phyloP scores from a whole-genome alignment of 2,797 vertebrate genomes.

The Adelosebastes latens region DNA sequence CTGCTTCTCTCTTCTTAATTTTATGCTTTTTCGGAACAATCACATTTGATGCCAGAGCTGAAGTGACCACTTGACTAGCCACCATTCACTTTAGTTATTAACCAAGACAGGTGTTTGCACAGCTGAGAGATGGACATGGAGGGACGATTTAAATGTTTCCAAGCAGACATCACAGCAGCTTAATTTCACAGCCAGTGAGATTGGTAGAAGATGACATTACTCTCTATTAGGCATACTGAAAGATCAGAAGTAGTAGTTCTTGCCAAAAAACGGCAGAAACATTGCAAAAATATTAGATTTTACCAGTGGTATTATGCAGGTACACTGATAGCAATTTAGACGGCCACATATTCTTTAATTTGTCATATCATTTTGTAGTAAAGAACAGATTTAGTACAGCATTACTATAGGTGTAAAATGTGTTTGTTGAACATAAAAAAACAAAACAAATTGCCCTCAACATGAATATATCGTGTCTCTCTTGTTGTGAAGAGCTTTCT shows the following conservation, averaged over 20 bases:
- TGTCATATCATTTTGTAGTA: not conserved
- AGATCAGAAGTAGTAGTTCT: not conserved
- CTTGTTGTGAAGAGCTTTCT: not conserved
- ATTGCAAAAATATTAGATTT: not conserved
- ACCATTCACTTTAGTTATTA: not conserved
- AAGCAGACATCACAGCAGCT: not conserved
- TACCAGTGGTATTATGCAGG: not conserved
- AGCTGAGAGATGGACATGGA: not conserved
- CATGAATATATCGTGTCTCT: not conserved
- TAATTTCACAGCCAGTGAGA: not conserved
- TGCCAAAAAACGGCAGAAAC: not conserved
- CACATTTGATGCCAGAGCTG: not conserved
- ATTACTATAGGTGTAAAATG: not conserved
- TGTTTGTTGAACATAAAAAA: not conserved
- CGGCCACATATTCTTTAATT: accelerated
- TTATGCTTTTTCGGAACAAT: not conserved
- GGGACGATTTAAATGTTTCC: not conserved
- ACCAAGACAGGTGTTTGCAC: not conserved
- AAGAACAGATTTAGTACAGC: not conserved
- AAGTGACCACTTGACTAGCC: not conserved
- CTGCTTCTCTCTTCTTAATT: not conserved
- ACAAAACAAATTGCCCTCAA: not conserved
- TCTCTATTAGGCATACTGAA: not conserved
- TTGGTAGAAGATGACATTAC: not conserved
- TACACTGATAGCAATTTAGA: not conserved